Evolutionary conservation across 2,888 invertebrate species (phyloP), one percentile per base, ranked within the genome.

Genomic region (Pelosia muscerda): DNA sequence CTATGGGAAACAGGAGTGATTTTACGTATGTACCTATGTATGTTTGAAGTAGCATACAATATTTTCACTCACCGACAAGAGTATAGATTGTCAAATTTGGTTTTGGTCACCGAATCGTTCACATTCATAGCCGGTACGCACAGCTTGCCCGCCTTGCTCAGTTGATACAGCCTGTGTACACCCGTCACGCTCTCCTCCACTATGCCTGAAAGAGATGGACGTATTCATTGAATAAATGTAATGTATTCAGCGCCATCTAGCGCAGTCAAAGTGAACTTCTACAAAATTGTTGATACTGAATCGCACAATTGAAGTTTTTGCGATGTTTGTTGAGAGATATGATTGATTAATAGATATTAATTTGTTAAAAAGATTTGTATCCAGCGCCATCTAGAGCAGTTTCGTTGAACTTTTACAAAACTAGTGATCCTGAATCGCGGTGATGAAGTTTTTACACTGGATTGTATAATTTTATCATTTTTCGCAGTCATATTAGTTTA

Each of bases 51-150:
- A n/a, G n/a, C n/a, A n/a, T n/a, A n/a, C n/a, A n/a, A n/a, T n/a
- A n/a, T n/a, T n/a, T n/a, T n/a, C 9, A 88, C 92, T 91, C 63
- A 95, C 88, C 99, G 97, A 93, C 99, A 99, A 79, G 98, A 98
- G 90, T 99, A 99, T 42, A 99, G 95, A 91, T 99, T 99, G 91
- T 99, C 99, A 88, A 99, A 99, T 95, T 99, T 99, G 58, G 99
- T 99, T 96, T 99, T 99, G 2, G 99, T 99, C 56, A 99, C 99
- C 5, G 99, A 99, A 90, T 99, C 99, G 89, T 99, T 99, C 49
- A 99, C 99, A 91, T 99, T 99, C 98, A 99, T 99, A 1, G 99
- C 99, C 2, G 99, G 99, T 26, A 99, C 98, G 49, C 98, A 97
- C 70, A 99, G 94, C 92, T 99, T 99, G 67, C 98, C 98, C 22